Evolutionary conservation across 2,113 vertebrate genomes (phyloP).

Genomic region (Barnardius zonarius): DNA sequence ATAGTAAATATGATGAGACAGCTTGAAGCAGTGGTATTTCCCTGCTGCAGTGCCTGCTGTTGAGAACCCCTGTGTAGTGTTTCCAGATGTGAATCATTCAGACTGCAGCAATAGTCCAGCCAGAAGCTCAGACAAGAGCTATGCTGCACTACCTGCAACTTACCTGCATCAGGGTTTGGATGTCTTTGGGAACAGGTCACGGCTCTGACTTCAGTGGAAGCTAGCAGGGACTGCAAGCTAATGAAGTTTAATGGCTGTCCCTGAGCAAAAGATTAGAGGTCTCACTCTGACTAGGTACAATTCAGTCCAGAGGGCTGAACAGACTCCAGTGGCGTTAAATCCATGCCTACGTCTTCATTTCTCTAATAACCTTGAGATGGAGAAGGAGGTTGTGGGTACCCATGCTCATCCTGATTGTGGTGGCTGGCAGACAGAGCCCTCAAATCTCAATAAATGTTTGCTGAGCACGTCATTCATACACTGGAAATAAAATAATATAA

Average conservation of each 20-base stretch:
- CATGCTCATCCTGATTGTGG: background rate
- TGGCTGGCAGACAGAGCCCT: background rate
- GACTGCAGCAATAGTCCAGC: background rate
- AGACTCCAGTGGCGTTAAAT: background rate
- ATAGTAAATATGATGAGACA: background rate
- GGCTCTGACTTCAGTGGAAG: background rate
- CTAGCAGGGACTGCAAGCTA: background rate
- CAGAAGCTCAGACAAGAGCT: background rate
- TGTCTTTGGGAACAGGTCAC: background rate
- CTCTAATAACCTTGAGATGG: background rate
- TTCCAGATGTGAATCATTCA: background rate
- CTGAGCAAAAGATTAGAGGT: background rate
- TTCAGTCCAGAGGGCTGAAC: background rate
- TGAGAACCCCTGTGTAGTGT: background rate
- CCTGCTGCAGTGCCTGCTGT: background rate
- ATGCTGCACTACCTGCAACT: background rate
- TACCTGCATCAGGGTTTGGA: background rate
- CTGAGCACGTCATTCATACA: background rate
- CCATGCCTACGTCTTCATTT: background rate
- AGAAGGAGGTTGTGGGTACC: background rate
- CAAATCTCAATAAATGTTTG: conserved; percentile 22
- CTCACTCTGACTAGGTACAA: background rate
- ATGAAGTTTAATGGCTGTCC: background rate
- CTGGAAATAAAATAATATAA: conserved; percentile 37
- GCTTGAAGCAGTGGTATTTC: background rate